Conservation (phyloP, 2,113 vertebrate species). For the Phylloscopus whistleri region DNA sequence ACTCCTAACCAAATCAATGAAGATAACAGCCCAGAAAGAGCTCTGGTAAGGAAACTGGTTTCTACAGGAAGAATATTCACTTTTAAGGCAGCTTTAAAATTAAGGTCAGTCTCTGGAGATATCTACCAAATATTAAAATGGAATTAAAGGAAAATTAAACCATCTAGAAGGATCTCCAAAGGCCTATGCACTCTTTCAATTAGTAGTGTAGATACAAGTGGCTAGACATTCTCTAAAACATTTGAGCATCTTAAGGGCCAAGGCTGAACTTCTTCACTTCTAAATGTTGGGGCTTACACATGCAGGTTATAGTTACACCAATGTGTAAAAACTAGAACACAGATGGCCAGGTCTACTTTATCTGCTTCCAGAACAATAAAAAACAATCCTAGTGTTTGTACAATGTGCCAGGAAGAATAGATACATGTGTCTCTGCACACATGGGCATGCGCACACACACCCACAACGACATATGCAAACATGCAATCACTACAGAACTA, state of each 20-base stretch:
- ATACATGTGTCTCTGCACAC: not conserved
- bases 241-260: not conserved
- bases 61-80: not conserved
- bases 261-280: not conserved
- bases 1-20: not conserved
- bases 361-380: not conserved
- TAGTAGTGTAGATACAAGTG: not conserved
- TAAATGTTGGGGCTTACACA: not conserved
- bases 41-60: not conserved
- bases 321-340: not conserved
- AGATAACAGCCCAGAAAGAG: not conserved
- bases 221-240: accelerated
- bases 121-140: not conserved
- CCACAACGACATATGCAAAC: not conserved
- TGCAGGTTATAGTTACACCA: not conserved
- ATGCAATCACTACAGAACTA: not conserved
- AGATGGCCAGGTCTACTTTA: not conserved
- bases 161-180: not conserved
- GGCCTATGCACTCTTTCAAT: not conserved
- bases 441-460: accelerated
- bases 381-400: not conserved
- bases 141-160: not conserved
- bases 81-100: not conserved
- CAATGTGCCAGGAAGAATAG: not conserved
- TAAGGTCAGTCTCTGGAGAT: not conserved